Percentiles rank a stretch among this genome's conserved stretches.
These are phyloP conservation scores for Eunapius fragilis DNA, from an alignment of 37 sponge, comb jelly and placozoan species.

Conservation along the genomic window DNA sequence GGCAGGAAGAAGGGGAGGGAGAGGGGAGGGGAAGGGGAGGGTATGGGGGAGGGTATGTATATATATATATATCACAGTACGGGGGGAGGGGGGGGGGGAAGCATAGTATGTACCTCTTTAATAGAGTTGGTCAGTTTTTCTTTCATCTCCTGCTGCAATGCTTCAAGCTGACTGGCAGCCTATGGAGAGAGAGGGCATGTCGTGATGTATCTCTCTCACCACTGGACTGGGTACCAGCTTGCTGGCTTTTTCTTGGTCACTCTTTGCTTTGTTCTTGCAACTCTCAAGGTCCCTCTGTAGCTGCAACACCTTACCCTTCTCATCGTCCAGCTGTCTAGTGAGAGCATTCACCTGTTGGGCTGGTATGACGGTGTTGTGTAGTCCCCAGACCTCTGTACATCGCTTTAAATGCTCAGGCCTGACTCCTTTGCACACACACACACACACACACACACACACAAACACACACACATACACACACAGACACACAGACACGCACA, in stretches of 20 bases:
- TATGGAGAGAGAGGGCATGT: background rate
- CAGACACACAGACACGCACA: too few species aligned
- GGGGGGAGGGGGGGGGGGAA: background rate
- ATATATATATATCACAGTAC: too few species aligned
- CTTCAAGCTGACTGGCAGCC: conserved; percentile 49
- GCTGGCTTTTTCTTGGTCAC: conserved; percentile 51
- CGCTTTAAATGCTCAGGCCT: too few species aligned
- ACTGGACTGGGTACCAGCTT: conserved; percentile 20
- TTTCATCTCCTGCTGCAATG: conserved; percentile 62
- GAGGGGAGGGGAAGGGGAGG: background rate
- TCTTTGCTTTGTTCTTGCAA: conserved; percentile 46
- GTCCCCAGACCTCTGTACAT: background rate
- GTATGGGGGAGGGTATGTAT: background rate
- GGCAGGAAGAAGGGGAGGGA: background rate
- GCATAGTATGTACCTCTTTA: conserved; percentile 67
- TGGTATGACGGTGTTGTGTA: background rate
- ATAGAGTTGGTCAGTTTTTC: conserved; percentile 44
- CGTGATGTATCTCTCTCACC: too few species aligned
- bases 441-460: background rate
- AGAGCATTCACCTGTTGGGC: conserved; percentile 34
- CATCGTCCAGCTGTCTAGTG: conserved; percentile 36
- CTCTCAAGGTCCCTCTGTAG: conserved; percentile 55
- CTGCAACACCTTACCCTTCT: conserved; percentile 49
- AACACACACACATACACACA: background rate
- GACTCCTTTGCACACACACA: background rate